Base-by-base conservation (phyloP, 2,113 vertebrate genomes). In the Paracanthobrama guichenoti region DNA sequence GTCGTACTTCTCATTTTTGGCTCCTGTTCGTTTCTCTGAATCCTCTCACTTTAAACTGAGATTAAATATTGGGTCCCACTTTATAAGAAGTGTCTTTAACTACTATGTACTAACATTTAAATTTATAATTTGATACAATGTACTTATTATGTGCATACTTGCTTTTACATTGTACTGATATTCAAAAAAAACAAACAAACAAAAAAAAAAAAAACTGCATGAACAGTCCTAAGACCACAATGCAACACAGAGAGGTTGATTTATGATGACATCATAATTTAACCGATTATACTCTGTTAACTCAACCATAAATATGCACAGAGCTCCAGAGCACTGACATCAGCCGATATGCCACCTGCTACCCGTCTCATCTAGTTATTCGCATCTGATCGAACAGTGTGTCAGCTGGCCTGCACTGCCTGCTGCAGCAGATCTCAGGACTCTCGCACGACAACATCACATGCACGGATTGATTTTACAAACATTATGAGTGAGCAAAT, bases 301-400 rank as follows among this genome's bases (percentile, higher is more conserved):
- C 77, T 79, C 39, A 46, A 79, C 14, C 39, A 26, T 60, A 79
- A 48, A 46, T 20, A 26, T 26, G 14, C 4, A 4, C 42, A 16
- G 16, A 53, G 73, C 48, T 60, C 18, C 46, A 44, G 13, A 18
- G 28, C 22, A 44, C 28, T 26, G 59, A 55, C 69, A 80, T 74
- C 53, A 85, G 67, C 16, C 39, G 5, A 4, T 76, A 62, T 72
- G 84, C 73, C 86, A 89, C 83, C 87, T 87, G 83, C 84, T 86
- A 55, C 69, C 60, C 82, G 84, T 91, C 89, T 80, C 86, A 75
- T 83, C 84, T 57, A 50, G 86, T 92, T 50, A 90, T 86, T 85
- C 86, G 67, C 86, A 87, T 86, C 67, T 86, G 88, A 88, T 3
- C 72, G 53, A 89, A 84, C 87, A 86, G 67, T n/a, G 75, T 81